Base-by-base conservation (phyloP, 2,888 invertebrate species). In the Cancer borealis region DNA sequence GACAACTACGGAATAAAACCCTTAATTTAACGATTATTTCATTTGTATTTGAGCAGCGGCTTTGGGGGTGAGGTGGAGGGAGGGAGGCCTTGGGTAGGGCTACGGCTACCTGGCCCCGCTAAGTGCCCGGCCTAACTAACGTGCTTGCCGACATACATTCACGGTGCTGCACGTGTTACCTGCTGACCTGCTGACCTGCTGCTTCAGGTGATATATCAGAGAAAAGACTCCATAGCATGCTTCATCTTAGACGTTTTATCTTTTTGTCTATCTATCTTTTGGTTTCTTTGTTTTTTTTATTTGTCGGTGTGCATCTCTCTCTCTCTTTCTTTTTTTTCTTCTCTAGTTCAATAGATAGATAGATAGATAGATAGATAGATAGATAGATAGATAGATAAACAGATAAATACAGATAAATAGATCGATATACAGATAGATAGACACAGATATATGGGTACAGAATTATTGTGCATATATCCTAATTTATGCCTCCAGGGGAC, bases 21-120 rank as follows among this genome's bases (percentile, higher is more conserved):
- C 92, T 92, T 88, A 92, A 92, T 92, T 92, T 47, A 92, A 88
- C 88, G 88, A 60, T 89, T 92, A 88, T 92, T 92, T 89, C 26
- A 17, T 45, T 92, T 87, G 87, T 87, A 49, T 92, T 92, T 87
- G 88, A 54, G 12, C 92, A 84, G 46, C 54, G 21, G 88, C 88
- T 45, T 92, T 88, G 92, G 54, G 79, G 39, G n/a, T 10, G 73
- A n/a, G 54, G 84, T 92, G 88, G 26, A 54, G 88, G 88, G 26
- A 54, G 88, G 26, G 12, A 45, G 84, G 45, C 88, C 8, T 5
- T 45, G 73, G 84, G 73, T 45, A 45, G 39, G 1, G 91, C 3
- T 66, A 66, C 92, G 39, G 39, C 88, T 88, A 73, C 92, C 92
- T 60, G 92, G 88, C 88, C 46, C n/a, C 30, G n/a, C 73, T 0